Base-by-base conservation (phyloP, 92 coral and sea anemone species). In the Pocillopora grandis region DNA sequence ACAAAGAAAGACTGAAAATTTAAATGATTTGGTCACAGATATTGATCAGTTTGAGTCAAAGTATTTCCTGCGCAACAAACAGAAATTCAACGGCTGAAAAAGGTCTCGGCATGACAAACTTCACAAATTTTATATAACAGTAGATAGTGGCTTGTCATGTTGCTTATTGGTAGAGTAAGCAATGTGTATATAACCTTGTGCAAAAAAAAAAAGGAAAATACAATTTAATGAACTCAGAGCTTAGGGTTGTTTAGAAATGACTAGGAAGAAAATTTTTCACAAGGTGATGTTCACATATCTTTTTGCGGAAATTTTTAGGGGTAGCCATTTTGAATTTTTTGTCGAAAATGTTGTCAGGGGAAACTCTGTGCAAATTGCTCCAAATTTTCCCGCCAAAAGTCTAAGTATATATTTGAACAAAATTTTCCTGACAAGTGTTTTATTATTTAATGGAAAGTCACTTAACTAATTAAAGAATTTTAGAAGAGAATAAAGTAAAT, bases 361-460 rank as follows among this genome's bases (percentile, higher is more conserved):
- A 23, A 74, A 74, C 62, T 62, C 78, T 74, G 78, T 55, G 78
- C 78, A 74, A 74, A 56, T 56, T 3, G 56, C 27, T 56, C 8
- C 42, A 56, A 75, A 74, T 74, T 74, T 74, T 74, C 78, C 78
- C 78, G 78, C 78, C 78, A 74, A 74, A 74, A 74, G 78, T 20
- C 78, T 74, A 57, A 74, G 64, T 55, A 74, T 74, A 74, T 56
- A 74, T 3, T 20, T n/a, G 64, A 56, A 23, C 56, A 18, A 56
- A 55, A 52, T 69, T 68, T 69, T 36, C 56, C 4, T 69, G 3
- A 69, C 74, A 27, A 27, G 31, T 27, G 31, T 27, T 27, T 27
- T 27, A 27, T 27, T 15, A 36, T 13, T 69, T 33, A 69, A 69
- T 17, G 36, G 74, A 15, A 15, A 33, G 3, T 5, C 9, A 69